phyloP scores from a whole-genome alignment of 2,113 vertebrate species.

The Eurypyga helias region DNA sequence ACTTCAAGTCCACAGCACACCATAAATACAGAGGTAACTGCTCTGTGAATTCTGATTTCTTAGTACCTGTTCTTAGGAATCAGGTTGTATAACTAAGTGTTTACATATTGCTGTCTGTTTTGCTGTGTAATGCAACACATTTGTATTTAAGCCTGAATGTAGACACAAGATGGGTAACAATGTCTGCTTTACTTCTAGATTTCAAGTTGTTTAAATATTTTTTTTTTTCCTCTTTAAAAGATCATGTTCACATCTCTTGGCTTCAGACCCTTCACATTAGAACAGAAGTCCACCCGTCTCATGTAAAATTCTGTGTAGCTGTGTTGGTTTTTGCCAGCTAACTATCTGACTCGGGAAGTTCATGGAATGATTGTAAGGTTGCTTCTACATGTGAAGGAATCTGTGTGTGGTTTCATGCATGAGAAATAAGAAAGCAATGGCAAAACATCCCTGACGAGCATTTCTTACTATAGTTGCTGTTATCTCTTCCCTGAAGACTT shows the following conservation, averaged over 20 bases:
- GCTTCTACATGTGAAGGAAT: not conserved
- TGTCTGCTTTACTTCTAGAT: not conserved
- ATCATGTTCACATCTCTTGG: not conserved
- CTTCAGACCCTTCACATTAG: not conserved
- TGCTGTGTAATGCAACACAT: not conserved
- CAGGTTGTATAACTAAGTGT: not conserved
- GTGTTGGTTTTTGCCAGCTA: not conserved
- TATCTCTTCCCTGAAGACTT: not conserved
- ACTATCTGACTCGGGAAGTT: not conserved
- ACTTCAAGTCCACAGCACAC: conserved; percentile 81
- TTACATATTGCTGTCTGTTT: rapidly evolving
- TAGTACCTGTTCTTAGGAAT: not conserved
- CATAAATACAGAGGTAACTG: conserved; percentile 82
- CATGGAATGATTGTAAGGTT: not conserved
- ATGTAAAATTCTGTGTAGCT: not conserved
- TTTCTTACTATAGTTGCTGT: not conserved
- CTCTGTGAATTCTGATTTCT: not conserved
- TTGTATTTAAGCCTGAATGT: not conserved
- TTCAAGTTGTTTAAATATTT: not conserved
- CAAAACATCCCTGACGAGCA: not conserved
- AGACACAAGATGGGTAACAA: not conserved
- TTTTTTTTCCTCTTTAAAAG: not conserved
- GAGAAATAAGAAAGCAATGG: not conserved
- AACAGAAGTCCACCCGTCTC: not conserved
- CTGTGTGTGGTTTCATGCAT: not conserved